Base-by-base conservation (phyloP, 2,888 invertebrate species). In the Alviniconcha strummeri region DNA sequence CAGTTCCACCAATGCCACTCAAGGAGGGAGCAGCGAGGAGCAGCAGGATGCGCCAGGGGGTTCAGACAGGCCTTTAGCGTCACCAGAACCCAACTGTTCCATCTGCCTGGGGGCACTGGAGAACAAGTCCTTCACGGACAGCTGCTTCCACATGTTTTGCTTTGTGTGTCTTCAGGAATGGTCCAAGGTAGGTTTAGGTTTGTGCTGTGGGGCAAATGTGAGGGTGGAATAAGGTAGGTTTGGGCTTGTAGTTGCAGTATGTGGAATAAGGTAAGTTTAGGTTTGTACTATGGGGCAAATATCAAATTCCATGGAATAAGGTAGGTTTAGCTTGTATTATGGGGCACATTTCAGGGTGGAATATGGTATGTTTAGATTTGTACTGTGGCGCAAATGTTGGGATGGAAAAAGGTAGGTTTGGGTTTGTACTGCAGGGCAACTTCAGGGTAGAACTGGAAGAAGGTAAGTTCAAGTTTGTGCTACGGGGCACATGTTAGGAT, bases 71-170 rank as follows among this genome's bases (percentile, higher is more conserved):
- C 84, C 17, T 57, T 19, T 86, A n/a, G 81, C 76, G 9, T 91
- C 91, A 9, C 91, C 91, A 15, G 91, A 91, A 77, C 90, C 90
- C 17, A 97, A 97, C 92, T 98, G 98, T 95, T 97, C 98, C 79
- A 98, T 98, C 92, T 98, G 98, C 91, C 95, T 98, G 84, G 97
- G 97, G 54, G 96, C 96, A 87, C 96, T 97, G 91, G 95, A 96
- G 84, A 97, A 98, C 92, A 97, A 97, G 92, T 98, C 97, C 57
- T 97, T 97, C 93, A 97, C 98, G 0, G 97, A 98, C 93, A 97
- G 96, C 80, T 99, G 98, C 93, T 95, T 97, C 93, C 98, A 99
- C 94, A 96, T 97, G 93, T 99, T 98, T 93, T 99, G 98, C 93
- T 98, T 98, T 93, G 96, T 96, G 88, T 99, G 98, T 92, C 95